phyloP scores from a whole-genome alignment of 2,797 vertebrate species.

The Xenentodon cancila region DNA sequence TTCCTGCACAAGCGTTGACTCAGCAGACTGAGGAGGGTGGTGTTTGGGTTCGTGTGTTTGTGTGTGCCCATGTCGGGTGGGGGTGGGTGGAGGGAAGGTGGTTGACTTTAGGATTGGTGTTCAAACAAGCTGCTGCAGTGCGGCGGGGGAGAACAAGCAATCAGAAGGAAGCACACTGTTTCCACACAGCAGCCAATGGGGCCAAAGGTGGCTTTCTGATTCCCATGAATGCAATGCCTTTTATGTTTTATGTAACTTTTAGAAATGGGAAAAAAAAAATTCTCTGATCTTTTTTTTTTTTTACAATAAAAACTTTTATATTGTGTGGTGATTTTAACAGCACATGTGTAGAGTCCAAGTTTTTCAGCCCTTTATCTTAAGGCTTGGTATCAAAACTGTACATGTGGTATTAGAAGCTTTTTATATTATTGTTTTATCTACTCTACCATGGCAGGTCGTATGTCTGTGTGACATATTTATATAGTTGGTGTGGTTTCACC shows the following conservation, averaged over 20 bases:
- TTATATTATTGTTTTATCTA: no score
- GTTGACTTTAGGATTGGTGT: constrained; percentile 61
- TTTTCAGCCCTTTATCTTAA: no score
- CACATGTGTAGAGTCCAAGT: no score
- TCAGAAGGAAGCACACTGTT: constrained; percentile 73
- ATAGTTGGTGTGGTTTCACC: no score
- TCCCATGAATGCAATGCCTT: constrained; percentile 31
- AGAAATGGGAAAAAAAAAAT: constrained; percentile 29
- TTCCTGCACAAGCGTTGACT: constrained; percentile 84
- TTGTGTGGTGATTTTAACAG: no score
- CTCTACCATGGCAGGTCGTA: no score
- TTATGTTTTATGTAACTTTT: constrained; percentile 1
- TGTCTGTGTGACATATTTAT: no score
- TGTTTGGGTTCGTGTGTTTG: constrained; percentile 13
- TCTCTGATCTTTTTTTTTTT: constrained; percentile 20
- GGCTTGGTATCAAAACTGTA: no score
- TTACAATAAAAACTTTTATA: constrained; percentile 23
- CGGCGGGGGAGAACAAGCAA: constrained; percentile 41
- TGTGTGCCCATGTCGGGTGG: constrained; percentile 4
- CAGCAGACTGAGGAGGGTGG: constrained; percentile 63
- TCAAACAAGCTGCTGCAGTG: constrained; percentile 57
- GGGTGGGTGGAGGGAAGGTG: constrained; percentile 24
- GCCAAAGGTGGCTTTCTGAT: constrained; percentile 61
- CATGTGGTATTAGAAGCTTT: no score
- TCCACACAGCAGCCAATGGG: constrained; percentile 60